Conservation (phyloP, 2,888 invertebrate genomes). For the Prosopocoilus inquinatus region DNA sequence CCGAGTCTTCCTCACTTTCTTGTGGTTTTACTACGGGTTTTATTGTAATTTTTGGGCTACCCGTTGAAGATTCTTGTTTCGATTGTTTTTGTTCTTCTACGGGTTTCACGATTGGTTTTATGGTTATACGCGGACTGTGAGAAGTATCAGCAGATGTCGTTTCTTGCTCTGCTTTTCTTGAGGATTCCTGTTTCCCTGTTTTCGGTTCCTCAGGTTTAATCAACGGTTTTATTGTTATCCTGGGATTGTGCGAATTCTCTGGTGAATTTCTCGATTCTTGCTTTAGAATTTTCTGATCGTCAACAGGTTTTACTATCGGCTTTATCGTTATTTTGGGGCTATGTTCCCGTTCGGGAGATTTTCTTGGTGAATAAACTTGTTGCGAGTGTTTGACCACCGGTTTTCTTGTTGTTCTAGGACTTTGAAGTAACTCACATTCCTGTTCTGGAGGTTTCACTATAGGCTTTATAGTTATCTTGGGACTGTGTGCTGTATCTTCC, state of each 20-base stretch:
- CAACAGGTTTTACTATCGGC: conserved; percentile 47
- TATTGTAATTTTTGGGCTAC: conserved; percentile 34
- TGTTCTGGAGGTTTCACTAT: conserved; percentile 37
- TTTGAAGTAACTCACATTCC: conserved; percentile 24
- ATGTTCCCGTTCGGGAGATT: conserved; percentile 31
- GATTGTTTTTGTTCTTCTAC: conserved; percentile 9
- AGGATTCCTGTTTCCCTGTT: conserved; percentile 31
- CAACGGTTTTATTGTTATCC: conserved; percentile 53
- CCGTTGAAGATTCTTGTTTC: conserved; percentile 16
- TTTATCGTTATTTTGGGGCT: conserved; percentile 54
- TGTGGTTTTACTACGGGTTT: conserved; percentile 33
- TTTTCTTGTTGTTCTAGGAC: conserved; percentile 59
- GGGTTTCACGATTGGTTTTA: conserved; percentile 41
- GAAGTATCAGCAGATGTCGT: not conserved
- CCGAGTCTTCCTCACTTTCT: conserved; percentile 32
- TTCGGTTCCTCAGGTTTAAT: conserved; percentile 41
- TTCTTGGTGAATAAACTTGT: conserved; percentile 27
- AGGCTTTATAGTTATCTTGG: conserved; percentile 39
- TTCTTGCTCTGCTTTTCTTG: not conserved
- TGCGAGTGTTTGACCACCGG: conserved; percentile 54
- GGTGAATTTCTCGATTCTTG: no score
- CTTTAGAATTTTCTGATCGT: conserved; percentile 1
- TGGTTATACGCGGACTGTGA: conserved; percentile 40
- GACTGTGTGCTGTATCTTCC: conserved; percentile 26
- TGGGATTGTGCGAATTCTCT: conserved; percentile 37